Evolutionary conservation across 2,888 invertebrate genomes (phyloP), one percentile per base, ranked within the genome.

Genomic region (Rhopalosiphum nymphaeae): DNA sequence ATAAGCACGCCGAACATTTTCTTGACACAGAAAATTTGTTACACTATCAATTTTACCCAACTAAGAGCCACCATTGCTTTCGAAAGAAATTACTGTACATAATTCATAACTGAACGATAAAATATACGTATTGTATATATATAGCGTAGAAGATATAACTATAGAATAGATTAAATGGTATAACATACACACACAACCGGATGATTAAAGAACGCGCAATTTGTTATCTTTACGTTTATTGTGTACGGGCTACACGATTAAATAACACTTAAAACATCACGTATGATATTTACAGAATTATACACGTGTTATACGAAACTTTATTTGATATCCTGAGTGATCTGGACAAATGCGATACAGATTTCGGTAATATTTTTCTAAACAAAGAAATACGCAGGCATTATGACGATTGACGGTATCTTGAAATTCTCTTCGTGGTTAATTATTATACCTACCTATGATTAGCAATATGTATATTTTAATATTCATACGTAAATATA

Each of bases 31-130:
- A 16, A 21, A 53, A n/a, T 88, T 88, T 49, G 53, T 88, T 53
- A 87, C 87, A 88, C 87, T 53, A 49, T 49, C 49, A n/a, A 53
- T 88, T 53, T 49, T 53, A 49, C 49, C 49, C 53, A 36, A 36
- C 49, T 36, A n/a, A n/a, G 25, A 88, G 87, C n/a, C 49, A 53
- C 87, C 13, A n/a, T 3, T 13, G 46, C 78, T 88, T 53, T 36
- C 88, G 36, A 53, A 88, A 53, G 25, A 53, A 88, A 88, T 53
- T 26, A 25, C 21, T 25, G 88, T 53, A 36, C 53, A 53, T 53
- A 36, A 53, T 88, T 88, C 88, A 53, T 53, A 53, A n/a, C 49
- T 53, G 36, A 88, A 88, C 36, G 78, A 78, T 78, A 78, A 78
- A 78, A 78, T 78, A 36, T 21, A 36, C 7, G 0, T 78, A 78